Conservation (phyloP, 2,113 vertebrate genomes). For the Rhadina sibilatrix region DNA sequence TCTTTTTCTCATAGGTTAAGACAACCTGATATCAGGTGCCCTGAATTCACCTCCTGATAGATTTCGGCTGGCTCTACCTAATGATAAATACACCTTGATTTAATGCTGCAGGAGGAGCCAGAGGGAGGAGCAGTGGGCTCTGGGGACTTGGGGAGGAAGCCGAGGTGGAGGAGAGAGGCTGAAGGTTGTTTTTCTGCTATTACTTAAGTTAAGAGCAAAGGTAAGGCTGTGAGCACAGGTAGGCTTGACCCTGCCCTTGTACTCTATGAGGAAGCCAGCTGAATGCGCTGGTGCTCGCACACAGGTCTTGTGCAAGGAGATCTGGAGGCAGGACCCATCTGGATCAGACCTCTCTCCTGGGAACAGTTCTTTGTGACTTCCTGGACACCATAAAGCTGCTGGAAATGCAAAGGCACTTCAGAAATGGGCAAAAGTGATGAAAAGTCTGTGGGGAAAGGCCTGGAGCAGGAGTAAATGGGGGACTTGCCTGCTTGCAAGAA, state of each 20-base stretch:
- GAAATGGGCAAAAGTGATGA: background rate
- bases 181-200: background rate
- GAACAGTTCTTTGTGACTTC: background rate
- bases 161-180: background rate
- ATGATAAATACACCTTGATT: background rate
- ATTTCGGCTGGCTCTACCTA: background rate
- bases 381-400: background rate
- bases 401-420: background rate
- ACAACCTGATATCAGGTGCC: background rate
- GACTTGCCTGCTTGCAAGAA: background rate
- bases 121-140: background rate
- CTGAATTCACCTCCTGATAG: background rate
- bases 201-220: background rate
- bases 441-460: background rate
- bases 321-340: constrained; percentile 27
- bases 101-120: background rate
- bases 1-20: background rate
- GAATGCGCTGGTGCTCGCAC: background rate
- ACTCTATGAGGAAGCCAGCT: background rate
- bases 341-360: background rate
- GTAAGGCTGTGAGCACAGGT: fast-evolving
- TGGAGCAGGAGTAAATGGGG: background rate
- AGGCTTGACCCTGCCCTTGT: background rate
- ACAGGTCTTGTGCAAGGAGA: background rate
- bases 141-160: background rate